Conservation (phyloP, 2,113 vertebrate genomes). For the Thamnophis sirtalis region DNA sequence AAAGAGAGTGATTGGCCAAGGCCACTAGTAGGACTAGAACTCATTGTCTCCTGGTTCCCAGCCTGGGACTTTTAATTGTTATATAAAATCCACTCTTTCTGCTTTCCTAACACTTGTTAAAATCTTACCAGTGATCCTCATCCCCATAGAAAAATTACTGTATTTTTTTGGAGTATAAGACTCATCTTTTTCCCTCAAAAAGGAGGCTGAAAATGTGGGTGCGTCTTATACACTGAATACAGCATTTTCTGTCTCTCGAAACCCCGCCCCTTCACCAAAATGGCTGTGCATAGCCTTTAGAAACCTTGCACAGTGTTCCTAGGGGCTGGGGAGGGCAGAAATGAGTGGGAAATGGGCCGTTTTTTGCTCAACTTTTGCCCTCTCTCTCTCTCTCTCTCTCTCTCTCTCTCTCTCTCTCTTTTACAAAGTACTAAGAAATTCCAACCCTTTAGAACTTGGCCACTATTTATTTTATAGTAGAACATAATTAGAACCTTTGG, state of each 20-base stretch:
- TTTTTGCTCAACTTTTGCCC: too few species aligned
- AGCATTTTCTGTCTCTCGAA: too few species aligned
- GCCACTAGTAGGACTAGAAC: background rate
- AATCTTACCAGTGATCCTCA: background rate
- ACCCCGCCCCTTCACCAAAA: too few species aligned
- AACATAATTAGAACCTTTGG: background rate
- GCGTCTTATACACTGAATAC: too few species aligned
- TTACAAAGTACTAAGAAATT: background rate
- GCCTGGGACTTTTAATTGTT: background rate
- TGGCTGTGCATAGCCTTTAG: too few species aligned
- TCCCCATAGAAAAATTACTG: background rate
- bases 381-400: too few species aligned
- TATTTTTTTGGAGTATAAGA: too few species aligned
- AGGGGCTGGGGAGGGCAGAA: too few species aligned
- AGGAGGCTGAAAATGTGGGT: too few species aligned
- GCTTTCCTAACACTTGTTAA: background rate
- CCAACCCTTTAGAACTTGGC: background rate
- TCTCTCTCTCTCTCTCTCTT: background rate
- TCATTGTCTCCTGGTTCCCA: background rate
- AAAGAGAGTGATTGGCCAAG: background rate
- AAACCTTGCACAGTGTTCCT: too few species aligned
- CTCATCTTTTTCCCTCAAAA: too few species aligned
- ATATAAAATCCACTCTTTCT: background rate
- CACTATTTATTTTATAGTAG: background rate
- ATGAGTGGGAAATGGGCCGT: too few species aligned